Conservation (phyloP, 2,888 invertebrate species). For the Charanyca ferruginea region DNA sequence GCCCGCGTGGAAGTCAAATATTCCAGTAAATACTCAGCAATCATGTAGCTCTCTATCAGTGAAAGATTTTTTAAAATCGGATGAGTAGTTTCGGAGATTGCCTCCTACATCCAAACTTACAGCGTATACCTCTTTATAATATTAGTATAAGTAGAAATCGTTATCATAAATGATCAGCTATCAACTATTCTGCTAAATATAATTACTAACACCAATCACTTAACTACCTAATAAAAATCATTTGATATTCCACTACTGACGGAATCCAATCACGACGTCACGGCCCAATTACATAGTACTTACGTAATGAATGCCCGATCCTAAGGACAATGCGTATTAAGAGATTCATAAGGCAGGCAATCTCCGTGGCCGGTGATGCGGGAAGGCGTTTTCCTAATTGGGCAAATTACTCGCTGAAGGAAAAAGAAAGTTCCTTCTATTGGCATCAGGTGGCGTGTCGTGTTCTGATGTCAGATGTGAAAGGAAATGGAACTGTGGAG, state of each 20-base stretch:
- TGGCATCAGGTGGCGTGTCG: conserved; percentile 53
- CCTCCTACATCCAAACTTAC: too few species aligned
- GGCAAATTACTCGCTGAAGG: conserved; percentile 81
- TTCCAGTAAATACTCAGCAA: too few species aligned
- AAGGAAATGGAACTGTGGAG: background rate
- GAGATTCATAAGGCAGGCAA: conserved; percentile 71
- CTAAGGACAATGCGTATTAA: conserved; percentile 63
- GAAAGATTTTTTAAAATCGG: too few species aligned
- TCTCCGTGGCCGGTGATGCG: conserved; percentile 81
- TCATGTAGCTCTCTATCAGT: too few species aligned
- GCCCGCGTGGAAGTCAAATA: too few species aligned
- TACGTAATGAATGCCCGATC: conserved; percentile 54
- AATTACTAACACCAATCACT: conserved; percentile 1
- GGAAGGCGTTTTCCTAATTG: conserved; percentile 83
- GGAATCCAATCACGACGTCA: conserved; percentile 50
- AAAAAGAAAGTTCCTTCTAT: conserved; percentile 66
- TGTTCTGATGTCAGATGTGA: conserved; percentile 6
- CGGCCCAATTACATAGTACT: conserved; percentile 55
- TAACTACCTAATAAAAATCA: conserved; percentile 30
- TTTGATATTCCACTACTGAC: conserved; percentile 23
- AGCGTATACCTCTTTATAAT: too few species aligned
- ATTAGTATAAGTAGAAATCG: too few species aligned
- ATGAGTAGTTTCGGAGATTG: too few species aligned
- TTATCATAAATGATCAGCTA: too few species aligned
- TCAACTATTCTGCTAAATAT: background rate